Evolutionary conservation across 2,888 invertebrate genomes (phyloP).

Genomic region (Mesochorus sp.): DNA sequence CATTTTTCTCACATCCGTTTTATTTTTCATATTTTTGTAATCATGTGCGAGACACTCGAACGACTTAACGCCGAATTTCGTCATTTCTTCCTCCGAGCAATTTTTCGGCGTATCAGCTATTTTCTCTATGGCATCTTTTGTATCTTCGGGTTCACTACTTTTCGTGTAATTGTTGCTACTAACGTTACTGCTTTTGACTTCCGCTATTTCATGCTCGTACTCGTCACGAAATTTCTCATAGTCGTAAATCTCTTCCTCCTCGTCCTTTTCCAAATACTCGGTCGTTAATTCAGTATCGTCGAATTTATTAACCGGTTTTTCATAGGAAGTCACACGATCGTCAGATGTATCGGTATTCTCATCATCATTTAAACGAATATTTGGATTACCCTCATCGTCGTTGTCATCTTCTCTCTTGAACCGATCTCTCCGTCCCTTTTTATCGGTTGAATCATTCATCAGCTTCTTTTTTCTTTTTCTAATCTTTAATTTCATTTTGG

Average conservation of each 20-base stretch:
- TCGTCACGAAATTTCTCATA: slow-evolving; percentile 82
- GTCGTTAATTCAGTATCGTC: slow-evolving; percentile 17
- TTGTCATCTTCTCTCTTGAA: slow-evolving; percentile 47
- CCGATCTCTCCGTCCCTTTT: neutral
- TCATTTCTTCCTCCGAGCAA: slow-evolving; percentile 82
- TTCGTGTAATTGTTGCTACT: slow-evolving; percentile 82
- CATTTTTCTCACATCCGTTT: slow-evolving; percentile 64
- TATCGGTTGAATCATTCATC: neutral
- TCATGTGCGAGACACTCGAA: slow-evolving; percentile 81
- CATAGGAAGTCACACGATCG: neutral
- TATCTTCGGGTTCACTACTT: slow-evolving; percentile 78
- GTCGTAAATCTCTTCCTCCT: slow-evolving; percentile 78
- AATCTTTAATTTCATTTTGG: neutral
- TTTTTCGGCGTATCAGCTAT: slow-evolving; percentile 79
- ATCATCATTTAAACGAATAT: slow-evolving; percentile 26
- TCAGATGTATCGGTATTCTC: slow-evolving; percentile 11
- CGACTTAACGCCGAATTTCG: slow-evolving; percentile 81
- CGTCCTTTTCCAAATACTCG: slow-evolving; percentile 56
- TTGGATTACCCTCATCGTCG: slow-evolving; percentile 55
- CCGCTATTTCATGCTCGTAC: slow-evolving; percentile 81
- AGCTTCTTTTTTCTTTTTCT: neutral
- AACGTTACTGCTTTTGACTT: slow-evolving; percentile 76
- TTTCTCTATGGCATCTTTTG: slow-evolving; percentile 77
- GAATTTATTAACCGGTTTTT: neutral
- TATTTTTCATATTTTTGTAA: slow-evolving; percentile 72